Evolutionary conservation across 2,888 invertebrate genomes (phyloP).

Genomic region (Synergus gifuensis): DNA sequence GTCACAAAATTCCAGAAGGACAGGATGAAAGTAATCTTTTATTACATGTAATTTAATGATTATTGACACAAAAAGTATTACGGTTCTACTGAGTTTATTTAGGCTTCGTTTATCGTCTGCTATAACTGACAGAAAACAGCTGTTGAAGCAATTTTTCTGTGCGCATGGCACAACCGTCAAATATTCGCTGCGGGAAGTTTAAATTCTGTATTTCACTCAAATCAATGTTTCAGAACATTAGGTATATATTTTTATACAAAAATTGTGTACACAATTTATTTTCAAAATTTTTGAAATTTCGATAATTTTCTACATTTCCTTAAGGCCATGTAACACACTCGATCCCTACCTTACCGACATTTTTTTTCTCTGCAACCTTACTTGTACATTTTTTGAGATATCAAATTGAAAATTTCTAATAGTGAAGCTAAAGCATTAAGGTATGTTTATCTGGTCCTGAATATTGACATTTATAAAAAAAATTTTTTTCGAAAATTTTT

Average conservation of each 20-base stretch:
- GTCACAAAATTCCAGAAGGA: conserved; percentile 10
- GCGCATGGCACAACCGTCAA: neutral
- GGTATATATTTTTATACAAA: neutral
- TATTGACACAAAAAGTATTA: neutral
- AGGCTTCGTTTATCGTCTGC: neutral
- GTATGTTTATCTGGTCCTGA: too few relatives aligned
- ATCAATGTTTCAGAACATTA: neutral
- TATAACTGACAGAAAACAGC: neutral
- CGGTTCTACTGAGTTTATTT: neutral
- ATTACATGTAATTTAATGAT: neutral
- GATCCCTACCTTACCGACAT: too few relatives aligned
- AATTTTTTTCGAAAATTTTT: too few relatives aligned
- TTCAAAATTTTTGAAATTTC: too few relatives aligned
- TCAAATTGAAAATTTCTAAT: too few relatives aligned
- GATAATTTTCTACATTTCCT: too few relatives aligned
- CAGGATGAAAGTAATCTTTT: neutral
- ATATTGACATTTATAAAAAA: too few relatives aligned
- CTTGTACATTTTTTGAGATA: too few relatives aligned
- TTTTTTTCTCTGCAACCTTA: too few relatives aligned
- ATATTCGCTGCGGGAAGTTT: neutral
- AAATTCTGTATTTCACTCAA: neutral
- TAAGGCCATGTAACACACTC: too few relatives aligned
- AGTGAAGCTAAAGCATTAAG: too few relatives aligned
- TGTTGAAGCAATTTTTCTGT: neutral
- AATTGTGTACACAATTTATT: neutral